Percentiles rank a stretch among this genome's conserved stretches.
These are phyloP conservation scores for Hirtodrosophila cameraria DNA, from an alignment of 2,888 invertebrate species.

Conservation along the genomic window DNA sequence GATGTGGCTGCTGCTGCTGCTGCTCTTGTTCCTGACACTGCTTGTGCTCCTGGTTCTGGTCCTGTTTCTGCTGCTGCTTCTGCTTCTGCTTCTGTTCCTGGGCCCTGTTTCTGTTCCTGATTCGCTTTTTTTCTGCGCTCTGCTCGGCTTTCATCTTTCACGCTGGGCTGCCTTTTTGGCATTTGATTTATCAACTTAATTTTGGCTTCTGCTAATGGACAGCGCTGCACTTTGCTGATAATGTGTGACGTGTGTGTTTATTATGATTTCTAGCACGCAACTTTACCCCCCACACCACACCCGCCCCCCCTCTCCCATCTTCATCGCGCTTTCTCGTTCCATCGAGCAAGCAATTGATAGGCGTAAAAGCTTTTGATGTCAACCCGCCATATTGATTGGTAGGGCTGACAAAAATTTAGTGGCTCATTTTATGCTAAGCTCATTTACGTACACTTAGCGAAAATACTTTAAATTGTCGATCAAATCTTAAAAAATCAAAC, in stretches of 20 bases:
- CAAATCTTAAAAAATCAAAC: too few relatives aligned
- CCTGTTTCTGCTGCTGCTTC: background rate
- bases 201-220: conserved; percentile 74
- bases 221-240: conserved; percentile 73
- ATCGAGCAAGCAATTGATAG: too few relatives aligned
- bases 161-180: conserved; percentile 61
- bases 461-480: too few relatives aligned
- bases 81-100: background rate
- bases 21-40: background rate
- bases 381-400: background rate
- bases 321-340: too few relatives aligned
- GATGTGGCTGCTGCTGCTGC: conserved; percentile 12
- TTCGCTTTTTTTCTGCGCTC: background rate
- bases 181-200: conserved; percentile 76
- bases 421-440: conserved; percentile 23
- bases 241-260: conserved; percentile 78
- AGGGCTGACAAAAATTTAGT: conserved; percentile 4
- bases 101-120: background rate
- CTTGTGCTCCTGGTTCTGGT: background rate
- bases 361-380: conserved; percentile 36
- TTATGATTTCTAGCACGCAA: conserved; percentile 66
- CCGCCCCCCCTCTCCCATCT: background rate
- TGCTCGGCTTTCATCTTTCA: conserved; percentile 61
- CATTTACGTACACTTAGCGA: too few relatives aligned
- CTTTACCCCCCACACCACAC: background rate